phyloP scores from a whole-genome alignment of 2,113 vertebrate genomes.

The Sigmodon hispidus region DNA sequence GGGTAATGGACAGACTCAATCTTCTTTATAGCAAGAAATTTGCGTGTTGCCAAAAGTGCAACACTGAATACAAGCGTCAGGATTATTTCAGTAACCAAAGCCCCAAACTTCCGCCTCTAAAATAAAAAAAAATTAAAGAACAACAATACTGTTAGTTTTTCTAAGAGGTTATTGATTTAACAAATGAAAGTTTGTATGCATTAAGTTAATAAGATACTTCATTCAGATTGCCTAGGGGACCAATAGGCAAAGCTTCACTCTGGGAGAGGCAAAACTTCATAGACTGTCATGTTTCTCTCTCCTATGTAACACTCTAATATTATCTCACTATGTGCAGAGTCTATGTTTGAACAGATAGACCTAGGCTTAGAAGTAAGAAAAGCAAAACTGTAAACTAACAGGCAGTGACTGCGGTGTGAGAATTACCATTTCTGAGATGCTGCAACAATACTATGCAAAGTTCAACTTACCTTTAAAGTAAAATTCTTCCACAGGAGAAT shows the following conservation, averaged over 20 bases:
- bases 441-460: background rate
- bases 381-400: slow-evolving; percentile 28
- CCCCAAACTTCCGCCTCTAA: slow-evolving; percentile 93
- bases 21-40: slow-evolving; percentile 84
- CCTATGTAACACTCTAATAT: background rate
- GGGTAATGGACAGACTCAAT: slow-evolving; percentile 87
- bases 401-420: background rate
- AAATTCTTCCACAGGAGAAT: slow-evolving; percentile 97
- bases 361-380: background rate
- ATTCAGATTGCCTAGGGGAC: background rate
- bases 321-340: background rate
- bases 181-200: background rate
- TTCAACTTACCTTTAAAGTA: slow-evolving; percentile 90
- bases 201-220: background rate
- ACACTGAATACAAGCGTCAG: slow-evolving; percentile 91
- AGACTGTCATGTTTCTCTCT: background rate
- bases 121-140: slow-evolving; percentile 15
- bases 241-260: background rate
- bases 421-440: background rate
- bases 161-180: rapidly evolving
- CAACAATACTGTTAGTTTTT: background rate
- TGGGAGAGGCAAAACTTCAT: background rate
- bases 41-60: slow-evolving; percentile 90
- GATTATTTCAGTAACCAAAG: slow-evolving; percentile 91
- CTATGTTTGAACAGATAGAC: background rate